Base-by-base conservation (phyloP, 2,113 vertebrate genomes). In the Drymodes brunneopygia region DNA sequence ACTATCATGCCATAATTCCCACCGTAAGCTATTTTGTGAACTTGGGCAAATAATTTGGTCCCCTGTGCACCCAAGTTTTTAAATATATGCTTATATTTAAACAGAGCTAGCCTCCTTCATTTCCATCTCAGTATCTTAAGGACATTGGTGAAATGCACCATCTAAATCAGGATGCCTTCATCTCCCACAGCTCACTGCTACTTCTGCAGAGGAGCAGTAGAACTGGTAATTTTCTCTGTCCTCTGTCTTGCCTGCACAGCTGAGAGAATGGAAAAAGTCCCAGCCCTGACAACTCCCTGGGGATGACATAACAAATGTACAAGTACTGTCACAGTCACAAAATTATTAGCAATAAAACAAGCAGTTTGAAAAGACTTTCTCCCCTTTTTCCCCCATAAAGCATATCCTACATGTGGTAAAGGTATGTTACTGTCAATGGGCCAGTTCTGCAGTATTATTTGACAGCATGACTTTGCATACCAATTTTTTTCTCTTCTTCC, bases 291-390 rank as follows among this genome's bases (percentile, higher is more conserved):
- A 86, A 66, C 25, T 33, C 81, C n/a, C 57, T 71, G 60, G 15
- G 40, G 45, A 75, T 58, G 33, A 62, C 38, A 57, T n/a, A 85
- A 83, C 54, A 80, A 93, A 93, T 28, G 19, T 51, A 51, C 0
- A 7, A 35, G 16, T 20, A 38, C 36, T 86, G 64, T 61, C 88
- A 70, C 0, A 35, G 54, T 60, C 44, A 78, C 36, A 73, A 45
- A 90, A 81, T 81, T 62, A 94, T 70, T 72, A 91, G 50, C 16
- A 90, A 86, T 74, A 93, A 92, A 95, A 36, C 28, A 31, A 89
- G 61, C 36, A 60, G 36, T 83, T 83, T 62, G 60, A 92, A 92
- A 88, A 93, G 10, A 93, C 42, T 64, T 64, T 22, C 45, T 83
- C 71, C 22, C 9, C 6, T 44, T 64, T 89, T 87, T 61, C 23